Conservation (phyloP, 1,140 invertebrate species). For the Macrosteles quadrilineatus region DNA sequence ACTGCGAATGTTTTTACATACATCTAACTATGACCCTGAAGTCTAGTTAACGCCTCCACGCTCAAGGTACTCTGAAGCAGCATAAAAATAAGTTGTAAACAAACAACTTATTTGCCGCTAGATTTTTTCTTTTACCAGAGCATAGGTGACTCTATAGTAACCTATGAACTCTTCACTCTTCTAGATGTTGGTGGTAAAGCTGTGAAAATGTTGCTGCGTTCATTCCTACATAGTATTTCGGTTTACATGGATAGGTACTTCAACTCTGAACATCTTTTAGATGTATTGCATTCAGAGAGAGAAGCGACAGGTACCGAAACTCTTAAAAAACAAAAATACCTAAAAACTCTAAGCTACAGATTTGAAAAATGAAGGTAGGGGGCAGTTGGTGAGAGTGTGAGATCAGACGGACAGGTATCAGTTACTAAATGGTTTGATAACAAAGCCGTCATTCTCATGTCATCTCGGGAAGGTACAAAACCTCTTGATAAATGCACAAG, state of each 20-base stretch:
- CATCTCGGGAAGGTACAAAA: too few relatives aligned
- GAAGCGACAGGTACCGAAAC: neutral
- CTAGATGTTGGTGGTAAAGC: neutral
- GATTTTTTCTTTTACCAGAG: too few relatives aligned
- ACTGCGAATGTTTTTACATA: too few relatives aligned
- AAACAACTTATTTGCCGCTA: too few relatives aligned
- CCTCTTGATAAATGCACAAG: neutral
- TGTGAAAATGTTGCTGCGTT: neutral
- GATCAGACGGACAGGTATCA: neutral
- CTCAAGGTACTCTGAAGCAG: too few relatives aligned
- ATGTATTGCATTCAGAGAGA: neutral
- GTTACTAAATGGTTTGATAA: slow-evolving; percentile 20
- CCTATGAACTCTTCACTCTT: neutral
- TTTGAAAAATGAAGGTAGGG: slow-evolving; percentile 10
- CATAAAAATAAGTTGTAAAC: too few relatives aligned
- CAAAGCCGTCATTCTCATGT: neutral
- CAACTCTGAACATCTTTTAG: neutral
- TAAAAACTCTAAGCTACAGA: neutral
- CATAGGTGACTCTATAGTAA: neutral
- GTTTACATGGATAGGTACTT: slow-evolving; percentile 9
- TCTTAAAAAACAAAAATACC: neutral
- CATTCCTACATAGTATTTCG: neutral
- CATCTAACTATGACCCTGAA: too few relatives aligned
- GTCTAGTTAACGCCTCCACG: too few relatives aligned
- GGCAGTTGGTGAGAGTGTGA: neutral